Evolutionary conservation across 2,113 vertebrate genomes (phyloP).

Genomic region (Motacilla tschutschensis): DNA sequence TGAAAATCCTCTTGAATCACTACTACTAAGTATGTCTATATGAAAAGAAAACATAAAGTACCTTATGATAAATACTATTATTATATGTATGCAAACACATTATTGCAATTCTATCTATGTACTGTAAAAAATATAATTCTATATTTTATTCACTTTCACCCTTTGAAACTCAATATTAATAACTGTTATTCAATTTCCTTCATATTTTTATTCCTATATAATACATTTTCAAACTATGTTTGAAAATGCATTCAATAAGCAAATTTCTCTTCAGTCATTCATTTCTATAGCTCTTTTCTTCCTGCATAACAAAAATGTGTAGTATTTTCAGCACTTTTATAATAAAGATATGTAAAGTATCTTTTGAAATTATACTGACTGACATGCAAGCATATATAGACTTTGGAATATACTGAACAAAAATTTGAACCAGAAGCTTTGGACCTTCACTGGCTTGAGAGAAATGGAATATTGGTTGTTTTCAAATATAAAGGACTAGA

Average conservation of each 20-base stretch:
- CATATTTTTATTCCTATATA: neutral
- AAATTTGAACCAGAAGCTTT: neutral
- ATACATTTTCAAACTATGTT: neutral
- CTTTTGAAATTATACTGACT: neutral
- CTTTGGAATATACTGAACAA: neutral
- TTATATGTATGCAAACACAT: neutral
- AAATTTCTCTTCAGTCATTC: neutral
- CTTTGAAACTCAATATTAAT: neutral
- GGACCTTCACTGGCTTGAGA: neutral
- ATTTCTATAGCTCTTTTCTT: neutral
- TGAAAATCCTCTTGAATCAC: neutral
- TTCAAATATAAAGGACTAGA: neutral
- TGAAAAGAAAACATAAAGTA: neutral
- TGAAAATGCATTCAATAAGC: neutral
- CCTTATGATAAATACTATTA: neutral
- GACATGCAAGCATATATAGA: neutral
- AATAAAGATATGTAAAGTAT: neutral
- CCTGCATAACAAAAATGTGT: neutral
- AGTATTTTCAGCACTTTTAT: neutral
- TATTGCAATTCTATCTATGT: neutral
- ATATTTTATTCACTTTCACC: neutral
- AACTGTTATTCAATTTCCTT: neutral
- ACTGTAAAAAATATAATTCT: neutral
- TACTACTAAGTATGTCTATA: neutral
- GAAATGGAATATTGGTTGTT: neutral